Conservation (phyloP, 2,888 invertebrate species). For the Lepidochitona cinerea region DNA sequence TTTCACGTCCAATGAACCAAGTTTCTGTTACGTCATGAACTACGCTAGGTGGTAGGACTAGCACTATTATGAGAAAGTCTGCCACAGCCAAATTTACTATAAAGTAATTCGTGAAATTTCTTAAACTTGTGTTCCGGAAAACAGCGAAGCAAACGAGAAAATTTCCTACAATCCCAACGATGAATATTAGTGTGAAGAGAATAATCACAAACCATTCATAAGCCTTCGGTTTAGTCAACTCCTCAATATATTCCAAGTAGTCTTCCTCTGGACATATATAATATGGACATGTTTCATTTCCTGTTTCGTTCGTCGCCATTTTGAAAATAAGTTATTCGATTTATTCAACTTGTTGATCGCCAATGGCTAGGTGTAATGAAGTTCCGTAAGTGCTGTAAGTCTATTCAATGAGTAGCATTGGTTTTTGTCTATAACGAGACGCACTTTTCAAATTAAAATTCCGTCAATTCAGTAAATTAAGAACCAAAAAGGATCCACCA, state of each 20-base stretch:
- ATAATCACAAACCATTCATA: slow-evolving; percentile 85
- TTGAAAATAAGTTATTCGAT: too few relatives aligned
- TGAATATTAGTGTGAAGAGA: slow-evolving; percentile 82
- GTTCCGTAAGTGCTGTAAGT: too few relatives aligned
- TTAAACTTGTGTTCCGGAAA: slow-evolving; percentile 87
- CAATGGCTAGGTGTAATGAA: too few relatives aligned
- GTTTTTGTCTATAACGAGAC: too few relatives aligned
- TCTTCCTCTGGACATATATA: neutral
- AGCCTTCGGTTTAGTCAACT: slow-evolving; percentile 68
- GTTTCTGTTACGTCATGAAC: slow-evolving; percentile 92
- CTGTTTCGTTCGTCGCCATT: neutral
- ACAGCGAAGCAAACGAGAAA: slow-evolving; percentile 89
- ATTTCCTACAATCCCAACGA: slow-evolving; percentile 87
- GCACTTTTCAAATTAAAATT: too few relatives aligned
- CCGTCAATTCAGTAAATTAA: too few relatives aligned
- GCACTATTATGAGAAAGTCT: slow-evolving; percentile 88
- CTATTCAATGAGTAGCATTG: too few relatives aligned
- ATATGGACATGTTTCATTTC: neutral
- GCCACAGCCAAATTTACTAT: slow-evolving; percentile 87
- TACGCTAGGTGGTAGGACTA: slow-evolving; percentile 88
- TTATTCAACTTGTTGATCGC: too few relatives aligned
- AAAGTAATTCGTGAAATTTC: slow-evolving; percentile 92
- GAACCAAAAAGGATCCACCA: too few relatives aligned
- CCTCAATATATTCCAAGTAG: neutral
- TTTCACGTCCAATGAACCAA: slow-evolving; percentile 88